Evolutionary conservation across 1,140 invertebrate genomes (phyloP).

Genomic region (Batillaria attramentaria): DNA sequence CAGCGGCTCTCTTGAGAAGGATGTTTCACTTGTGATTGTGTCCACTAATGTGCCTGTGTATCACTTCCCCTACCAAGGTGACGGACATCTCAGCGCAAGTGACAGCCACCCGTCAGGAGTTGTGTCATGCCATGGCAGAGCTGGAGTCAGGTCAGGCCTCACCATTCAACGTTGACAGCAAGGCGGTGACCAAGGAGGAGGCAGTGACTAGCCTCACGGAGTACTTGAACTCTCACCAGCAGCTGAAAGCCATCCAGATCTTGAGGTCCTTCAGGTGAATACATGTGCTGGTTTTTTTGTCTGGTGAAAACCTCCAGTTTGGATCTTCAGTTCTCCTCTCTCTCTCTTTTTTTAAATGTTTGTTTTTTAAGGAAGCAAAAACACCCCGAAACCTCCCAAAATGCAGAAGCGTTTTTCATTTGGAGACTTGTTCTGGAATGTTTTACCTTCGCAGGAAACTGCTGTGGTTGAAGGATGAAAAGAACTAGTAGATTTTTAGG

Average conservation of each 20-base stretch:
- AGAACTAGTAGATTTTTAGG: too few species aligned
- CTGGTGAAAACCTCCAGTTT: too few species aligned
- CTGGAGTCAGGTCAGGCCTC: constrained; percentile 70
- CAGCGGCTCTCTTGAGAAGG: too few species aligned
- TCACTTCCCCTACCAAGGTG: too few species aligned
- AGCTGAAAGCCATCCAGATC: constrained; percentile 78
- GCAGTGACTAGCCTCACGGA: constrained; percentile 76
- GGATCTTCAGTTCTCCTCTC: neutral
- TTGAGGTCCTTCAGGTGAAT: constrained; percentile 73
- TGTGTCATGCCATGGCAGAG: constrained; percentile 66
- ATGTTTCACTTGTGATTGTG: too few species aligned
- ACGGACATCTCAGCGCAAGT: constrained; percentile 70
- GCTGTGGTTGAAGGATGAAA: too few species aligned
- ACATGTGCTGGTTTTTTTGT: neutral
- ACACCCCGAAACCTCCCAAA: too few species aligned
- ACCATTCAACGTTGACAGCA: constrained; percentile 72
- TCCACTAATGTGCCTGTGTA: too few species aligned
- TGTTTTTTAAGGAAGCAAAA: neutral
- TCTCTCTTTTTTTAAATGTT: constrained; percentile 1
- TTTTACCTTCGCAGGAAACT: too few species aligned
- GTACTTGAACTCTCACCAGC: constrained; percentile 78
- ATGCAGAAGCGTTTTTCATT: too few species aligned
- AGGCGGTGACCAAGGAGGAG: constrained; percentile 73
- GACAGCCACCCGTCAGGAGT: constrained; percentile 62
- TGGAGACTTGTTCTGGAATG: too few species aligned